Conservation (phyloP, 2,888 invertebrate genomes). For the Odontomyia ornata region DNA sequence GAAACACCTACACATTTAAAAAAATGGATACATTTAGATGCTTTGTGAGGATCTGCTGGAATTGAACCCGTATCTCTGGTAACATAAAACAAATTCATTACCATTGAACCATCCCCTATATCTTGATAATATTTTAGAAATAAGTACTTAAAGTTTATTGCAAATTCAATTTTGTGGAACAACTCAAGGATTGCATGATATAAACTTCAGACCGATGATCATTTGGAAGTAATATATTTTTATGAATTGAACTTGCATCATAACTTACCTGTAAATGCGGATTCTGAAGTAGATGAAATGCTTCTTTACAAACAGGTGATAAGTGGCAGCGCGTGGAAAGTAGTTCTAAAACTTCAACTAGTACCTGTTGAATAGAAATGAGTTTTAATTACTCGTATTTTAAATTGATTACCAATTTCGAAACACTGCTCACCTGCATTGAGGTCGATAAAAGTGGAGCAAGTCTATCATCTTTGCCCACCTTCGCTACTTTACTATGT, state of each 20-base stretch:
- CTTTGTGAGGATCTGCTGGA: too few species aligned
- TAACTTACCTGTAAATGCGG: conserved; percentile 83
- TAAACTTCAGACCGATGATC: too few species aligned
- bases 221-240: too few species aligned
- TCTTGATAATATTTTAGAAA: too few species aligned
- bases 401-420: conserved; percentile 1
- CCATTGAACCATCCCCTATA: too few species aligned
- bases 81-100: too few species aligned
- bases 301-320: conserved; percentile 81
- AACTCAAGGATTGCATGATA: too few species aligned
- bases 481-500: conserved; percentile 86
- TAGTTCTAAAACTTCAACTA: conserved; percentile 82
- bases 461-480: conserved; percentile 84
- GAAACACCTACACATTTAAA: too few species aligned
- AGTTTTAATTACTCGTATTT: not conserved
- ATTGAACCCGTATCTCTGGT: too few species aligned
- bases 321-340: conserved; percentile 73
- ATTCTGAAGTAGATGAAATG: conserved; percentile 81
- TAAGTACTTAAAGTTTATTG: too few species aligned
- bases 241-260: not conserved
- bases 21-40: too few species aligned
- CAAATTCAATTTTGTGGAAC: too few species aligned
- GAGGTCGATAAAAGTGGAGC: conserved; percentile 86
- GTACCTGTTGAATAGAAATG: conserved; percentile 64
- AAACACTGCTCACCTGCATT: conserved; percentile 70